A percentile compares a stretch with the other conserved stretches of the same genome.
Evolutionary conservation across 1,140 invertebrate genomes (phyloP).

Genomic region (Mya arenaria): DNA sequence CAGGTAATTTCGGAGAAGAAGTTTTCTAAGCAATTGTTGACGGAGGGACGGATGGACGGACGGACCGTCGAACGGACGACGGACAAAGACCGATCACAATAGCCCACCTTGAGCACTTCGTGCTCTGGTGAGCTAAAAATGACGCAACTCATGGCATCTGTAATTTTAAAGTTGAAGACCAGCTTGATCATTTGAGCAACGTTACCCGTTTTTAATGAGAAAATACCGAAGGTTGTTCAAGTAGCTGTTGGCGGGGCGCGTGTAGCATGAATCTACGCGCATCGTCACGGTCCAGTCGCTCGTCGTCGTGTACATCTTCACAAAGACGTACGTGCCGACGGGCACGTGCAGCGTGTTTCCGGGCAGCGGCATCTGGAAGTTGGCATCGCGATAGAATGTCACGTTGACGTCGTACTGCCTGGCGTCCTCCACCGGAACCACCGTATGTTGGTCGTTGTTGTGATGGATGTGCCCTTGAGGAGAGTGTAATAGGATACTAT

Average conservation of each 20-base stretch:
- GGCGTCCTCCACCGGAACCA: no score
- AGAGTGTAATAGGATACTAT: not conserved
- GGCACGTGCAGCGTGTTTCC: not conserved
- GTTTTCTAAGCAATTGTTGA: no score
- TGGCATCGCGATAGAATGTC: conserved; percentile 10
- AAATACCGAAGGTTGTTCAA: conserved; percentile 13
- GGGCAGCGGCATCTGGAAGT: not conserved
- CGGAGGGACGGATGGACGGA: no score
- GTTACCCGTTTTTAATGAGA: conserved; percentile 49
- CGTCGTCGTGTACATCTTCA: conserved; percentile 29
- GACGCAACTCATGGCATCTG: no score
- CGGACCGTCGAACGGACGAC: no score
- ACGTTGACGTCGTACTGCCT: conserved; percentile 16
- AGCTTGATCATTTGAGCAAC: no score
- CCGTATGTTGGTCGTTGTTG: no score
- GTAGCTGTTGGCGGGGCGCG: not conserved
- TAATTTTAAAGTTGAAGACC: no score
- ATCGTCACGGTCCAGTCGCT: conserved; percentile 25
- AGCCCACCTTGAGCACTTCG: no score
- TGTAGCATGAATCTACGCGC: conserved; percentile 46
- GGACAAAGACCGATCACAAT: no score
- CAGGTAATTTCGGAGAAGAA: no score
- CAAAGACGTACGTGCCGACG: conserved; percentile 43
- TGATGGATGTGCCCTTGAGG: not conserved
- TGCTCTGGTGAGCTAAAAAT: no score